phyloP scores from a whole-genome alignment of 2,113 vertebrate genomes.

The Tauraco erythrolophus region DNA sequence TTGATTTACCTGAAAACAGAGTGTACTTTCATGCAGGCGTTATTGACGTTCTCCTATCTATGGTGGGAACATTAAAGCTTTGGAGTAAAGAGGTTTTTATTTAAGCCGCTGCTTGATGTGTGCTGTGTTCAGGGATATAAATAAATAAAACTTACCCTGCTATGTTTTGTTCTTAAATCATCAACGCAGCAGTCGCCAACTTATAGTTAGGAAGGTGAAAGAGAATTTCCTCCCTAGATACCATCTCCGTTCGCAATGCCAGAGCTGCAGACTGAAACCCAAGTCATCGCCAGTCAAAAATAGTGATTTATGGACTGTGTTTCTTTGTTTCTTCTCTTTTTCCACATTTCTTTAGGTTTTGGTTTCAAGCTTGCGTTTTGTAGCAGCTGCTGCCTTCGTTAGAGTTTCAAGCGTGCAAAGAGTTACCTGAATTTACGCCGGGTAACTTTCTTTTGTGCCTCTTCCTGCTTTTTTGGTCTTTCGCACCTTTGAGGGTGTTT shows the following conservation, averaged over 20 bases:
- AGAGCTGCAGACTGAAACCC: not conserved
- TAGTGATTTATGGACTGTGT: not conserved
- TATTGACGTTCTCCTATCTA: not conserved
- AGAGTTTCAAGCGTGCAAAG: not conserved
- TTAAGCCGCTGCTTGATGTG: not conserved
- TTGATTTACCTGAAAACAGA: conserved; percentile 3
- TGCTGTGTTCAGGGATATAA: not conserved
- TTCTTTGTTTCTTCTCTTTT: not conserved
- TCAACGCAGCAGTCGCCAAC: not conserved
- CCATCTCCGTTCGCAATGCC: not conserved
- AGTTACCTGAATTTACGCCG: not conserved
- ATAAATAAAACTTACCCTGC: not conserved
- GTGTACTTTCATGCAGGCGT: not conserved
- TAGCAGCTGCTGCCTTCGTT: not conserved
- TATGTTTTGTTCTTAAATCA: not conserved
- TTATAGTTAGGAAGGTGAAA: not conserved
- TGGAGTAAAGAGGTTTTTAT: not conserved
- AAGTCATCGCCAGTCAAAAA: not conserved
- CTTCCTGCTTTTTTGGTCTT: not conserved
- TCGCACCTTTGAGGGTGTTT: not conserved
- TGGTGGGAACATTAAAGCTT: not conserved
- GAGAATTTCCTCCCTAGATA: not conserved
- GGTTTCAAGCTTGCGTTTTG: not conserved
- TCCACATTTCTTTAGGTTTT: not conserved
- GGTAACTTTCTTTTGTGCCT: not conserved